Evolutionary conservation across 2,797 vertebrate species (phyloP).

Genomic region (Gila robusta): DNA sequence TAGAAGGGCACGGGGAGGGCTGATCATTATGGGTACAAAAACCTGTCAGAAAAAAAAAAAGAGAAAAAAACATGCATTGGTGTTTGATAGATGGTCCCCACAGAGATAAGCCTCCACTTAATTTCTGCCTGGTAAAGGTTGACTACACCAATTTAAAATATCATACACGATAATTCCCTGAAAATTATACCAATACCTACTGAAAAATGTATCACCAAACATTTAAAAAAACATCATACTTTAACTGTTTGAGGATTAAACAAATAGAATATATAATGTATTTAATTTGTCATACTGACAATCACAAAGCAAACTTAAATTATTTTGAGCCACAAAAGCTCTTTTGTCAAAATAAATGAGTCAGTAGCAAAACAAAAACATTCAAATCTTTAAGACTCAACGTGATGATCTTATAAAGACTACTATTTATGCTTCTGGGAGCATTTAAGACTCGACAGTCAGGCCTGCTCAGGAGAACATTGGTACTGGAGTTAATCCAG

Average conservation of each 20-base stretch:
- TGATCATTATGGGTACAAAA: conserved; percentile 59
- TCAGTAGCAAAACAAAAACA: not conserved
- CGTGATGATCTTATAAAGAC: not conserved
- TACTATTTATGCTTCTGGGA: not conserved
- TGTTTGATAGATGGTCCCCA: conserved; percentile 56
- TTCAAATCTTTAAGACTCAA: not conserved
- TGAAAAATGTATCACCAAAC: not conserved
- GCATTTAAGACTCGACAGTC: conserved; percentile 21
- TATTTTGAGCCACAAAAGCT: not conserved
- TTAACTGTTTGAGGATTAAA: not conserved
- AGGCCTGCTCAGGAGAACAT: conserved; percentile 36
- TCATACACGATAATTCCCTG: not conserved
- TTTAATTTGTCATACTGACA: not conserved
- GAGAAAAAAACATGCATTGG: conserved; percentile 31
- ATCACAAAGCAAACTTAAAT: not conserved
- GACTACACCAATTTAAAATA: conserved; percentile 14
- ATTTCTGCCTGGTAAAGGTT: conserved; percentile 22
- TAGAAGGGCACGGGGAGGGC: conserved; percentile 38
- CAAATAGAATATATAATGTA: not conserved
- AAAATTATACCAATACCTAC: conserved; percentile 21
- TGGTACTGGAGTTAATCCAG: conserved; percentile 29
- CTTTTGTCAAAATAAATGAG: not conserved
- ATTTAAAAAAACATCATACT: not conserved
- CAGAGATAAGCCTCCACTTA: conserved; percentile 52
- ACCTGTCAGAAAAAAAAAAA: conserved; percentile 1